A percentile compares a stretch with the other conserved stretches of the same genome.
These are phyloP conservation scores for Plagodis dolabraria DNA, from an alignment of 2,888 invertebrate species.

Conservation along the genomic window DNA sequence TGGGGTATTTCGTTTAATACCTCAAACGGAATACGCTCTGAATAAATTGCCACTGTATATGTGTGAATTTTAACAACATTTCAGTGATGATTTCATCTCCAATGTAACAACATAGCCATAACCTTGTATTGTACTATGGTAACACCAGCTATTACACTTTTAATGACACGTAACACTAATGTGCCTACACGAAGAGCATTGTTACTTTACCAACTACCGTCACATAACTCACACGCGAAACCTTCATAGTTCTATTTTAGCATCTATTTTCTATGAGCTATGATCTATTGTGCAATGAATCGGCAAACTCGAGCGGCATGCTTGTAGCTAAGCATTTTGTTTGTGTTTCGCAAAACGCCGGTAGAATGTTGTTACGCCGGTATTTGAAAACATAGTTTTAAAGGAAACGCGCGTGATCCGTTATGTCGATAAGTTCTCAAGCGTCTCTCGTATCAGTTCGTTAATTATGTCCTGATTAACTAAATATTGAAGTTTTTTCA, in stretches of 20 bases:
- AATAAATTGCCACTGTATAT: not conserved
- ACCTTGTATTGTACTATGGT: not conserved
- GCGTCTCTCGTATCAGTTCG: not conserved
- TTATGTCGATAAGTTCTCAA: not conserved
- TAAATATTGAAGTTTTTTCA: no score
- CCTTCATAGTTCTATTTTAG: not conserved
- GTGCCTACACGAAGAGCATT: constrained; percentile 11
- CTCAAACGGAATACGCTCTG: not conserved
- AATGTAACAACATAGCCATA: constrained; percentile 13
- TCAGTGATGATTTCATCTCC: not conserved
- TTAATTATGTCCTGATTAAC: no score
- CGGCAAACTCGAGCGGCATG: not conserved
- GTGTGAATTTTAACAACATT: no score
- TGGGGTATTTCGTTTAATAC: not conserved
- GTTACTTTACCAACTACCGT: constrained; percentile 20
- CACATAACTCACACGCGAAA: constrained; percentile 1
- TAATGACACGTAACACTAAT: constrained; percentile 22
- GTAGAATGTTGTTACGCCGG: constrained; percentile 3
- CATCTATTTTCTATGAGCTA: constrained; percentile 4
- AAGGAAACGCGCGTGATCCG: constrained; percentile 1
- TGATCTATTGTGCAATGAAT: constrained; percentile 3
- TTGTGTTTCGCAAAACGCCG: constrained; percentile 24
- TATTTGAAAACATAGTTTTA: constrained; percentile 25
- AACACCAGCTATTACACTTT: constrained; percentile 14
- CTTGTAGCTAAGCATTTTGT: constrained; percentile 13